Conservation (phyloP, 2,113 vertebrate species). For the Willisornis vidua region DNA sequence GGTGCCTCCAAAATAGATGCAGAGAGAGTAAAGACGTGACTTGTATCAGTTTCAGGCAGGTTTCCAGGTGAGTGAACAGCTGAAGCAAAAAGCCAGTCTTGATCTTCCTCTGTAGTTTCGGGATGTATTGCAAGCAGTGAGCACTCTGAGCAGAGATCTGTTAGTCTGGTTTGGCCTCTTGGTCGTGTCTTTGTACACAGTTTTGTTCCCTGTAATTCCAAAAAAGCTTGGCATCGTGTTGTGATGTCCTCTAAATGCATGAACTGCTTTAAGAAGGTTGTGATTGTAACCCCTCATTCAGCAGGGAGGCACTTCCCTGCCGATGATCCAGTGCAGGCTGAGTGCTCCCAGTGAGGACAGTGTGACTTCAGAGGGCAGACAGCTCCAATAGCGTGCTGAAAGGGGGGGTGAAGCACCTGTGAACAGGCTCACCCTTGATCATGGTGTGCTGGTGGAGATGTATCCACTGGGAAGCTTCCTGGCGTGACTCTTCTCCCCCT, state of each 20-base stretch:
- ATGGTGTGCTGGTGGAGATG: not conserved
- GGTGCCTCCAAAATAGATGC: not conserved
- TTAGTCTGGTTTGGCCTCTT: not conserved
- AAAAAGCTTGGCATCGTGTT: no score
- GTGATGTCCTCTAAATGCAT: not conserved
- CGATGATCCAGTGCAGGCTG: not conserved
- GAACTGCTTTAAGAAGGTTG: not conserved
- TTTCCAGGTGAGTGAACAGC: not conserved
- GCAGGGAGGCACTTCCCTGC: not conserved
- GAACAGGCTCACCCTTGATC: not conserved
- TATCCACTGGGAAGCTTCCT: not conserved
- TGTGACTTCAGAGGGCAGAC: rapidly evolving
- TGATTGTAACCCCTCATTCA: not conserved
- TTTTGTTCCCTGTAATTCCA: not conserved
- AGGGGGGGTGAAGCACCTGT: rapidly evolving
- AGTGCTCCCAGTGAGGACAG: not conserved
- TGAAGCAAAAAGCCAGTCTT: not conserved
- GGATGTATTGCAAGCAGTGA: rapidly evolving
- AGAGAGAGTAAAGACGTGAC: not conserved
- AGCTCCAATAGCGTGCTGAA: not conserved
- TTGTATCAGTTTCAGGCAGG: not conserved
- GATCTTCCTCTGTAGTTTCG: not conserved
- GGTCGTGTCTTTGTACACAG: not conserved
- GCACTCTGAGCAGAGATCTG: not conserved
- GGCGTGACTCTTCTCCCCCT: not conserved